Evolutionary conservation across 2,113 vertebrate species (phyloP).

Genomic region (Myotis yumanensis): DNA sequence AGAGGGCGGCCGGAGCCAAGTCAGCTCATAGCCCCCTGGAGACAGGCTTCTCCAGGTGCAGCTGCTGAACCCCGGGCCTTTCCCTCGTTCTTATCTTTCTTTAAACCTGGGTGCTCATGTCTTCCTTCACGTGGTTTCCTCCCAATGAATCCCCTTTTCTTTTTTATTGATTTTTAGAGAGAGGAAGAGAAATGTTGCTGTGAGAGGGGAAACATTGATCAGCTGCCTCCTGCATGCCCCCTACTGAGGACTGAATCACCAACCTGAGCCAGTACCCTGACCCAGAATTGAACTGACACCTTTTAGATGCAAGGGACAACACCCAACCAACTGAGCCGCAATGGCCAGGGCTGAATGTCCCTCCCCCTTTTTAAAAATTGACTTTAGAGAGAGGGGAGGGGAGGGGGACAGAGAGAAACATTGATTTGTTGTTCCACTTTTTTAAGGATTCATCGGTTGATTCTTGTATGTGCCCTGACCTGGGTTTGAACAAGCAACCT

Average conservation of each 20-base stretch:
- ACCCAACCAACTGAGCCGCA: neutral
- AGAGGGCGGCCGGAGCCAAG: neutral
- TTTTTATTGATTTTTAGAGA: neutral
- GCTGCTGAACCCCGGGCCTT: neutral
- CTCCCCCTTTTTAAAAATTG: neutral
- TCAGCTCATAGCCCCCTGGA: neutral
- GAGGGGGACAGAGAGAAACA: neutral
- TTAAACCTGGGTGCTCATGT: neutral
- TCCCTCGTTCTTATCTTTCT: neutral
- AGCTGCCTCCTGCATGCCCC: neutral
- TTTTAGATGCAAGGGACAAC: neutral
- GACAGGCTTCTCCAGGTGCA: too few relatives aligned
- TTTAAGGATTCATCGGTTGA: too few relatives aligned
- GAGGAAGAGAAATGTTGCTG: neutral
- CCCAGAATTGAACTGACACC: neutral
- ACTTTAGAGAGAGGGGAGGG: neutral
- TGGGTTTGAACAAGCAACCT: too few relatives aligned
- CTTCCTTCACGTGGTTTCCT: neutral
- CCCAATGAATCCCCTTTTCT: neutral
- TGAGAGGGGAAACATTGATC: neutral
- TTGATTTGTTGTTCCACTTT: too few relatives aligned
- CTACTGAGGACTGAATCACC: neutral
- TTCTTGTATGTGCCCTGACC: too few relatives aligned
- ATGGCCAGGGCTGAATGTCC: neutral
- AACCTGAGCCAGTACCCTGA: neutral